These are phyloP conservation scores for Protobothrops mucrosquamatus DNA, from an alignment of 2,113 vertebrate species.

Conservation along the genomic window DNA sequence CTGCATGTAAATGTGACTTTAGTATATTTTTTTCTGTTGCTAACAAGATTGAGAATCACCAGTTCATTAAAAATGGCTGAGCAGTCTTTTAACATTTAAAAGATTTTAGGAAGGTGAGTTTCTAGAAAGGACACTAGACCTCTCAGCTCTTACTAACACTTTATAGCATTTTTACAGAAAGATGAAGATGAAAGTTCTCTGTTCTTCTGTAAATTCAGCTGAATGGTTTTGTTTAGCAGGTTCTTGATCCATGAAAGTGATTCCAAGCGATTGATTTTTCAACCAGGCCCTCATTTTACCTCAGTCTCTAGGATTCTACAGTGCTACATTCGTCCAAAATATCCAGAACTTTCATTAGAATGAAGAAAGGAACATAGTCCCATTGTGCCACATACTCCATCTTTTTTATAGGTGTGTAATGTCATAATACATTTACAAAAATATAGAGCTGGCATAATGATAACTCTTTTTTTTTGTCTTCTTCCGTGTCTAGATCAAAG, in stretches of 20 bases:
- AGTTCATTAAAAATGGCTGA: background rate
- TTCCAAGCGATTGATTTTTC: background rate
- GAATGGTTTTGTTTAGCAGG: slow-evolving; percentile 11
- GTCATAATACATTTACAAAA: background rate
- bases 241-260: slow-evolving; percentile 6
- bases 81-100: background rate
- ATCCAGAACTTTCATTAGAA: background rate
- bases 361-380: background rate
- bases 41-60: background rate
- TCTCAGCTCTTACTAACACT: background rate
- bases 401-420: background rate
- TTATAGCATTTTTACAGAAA: background rate
- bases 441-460: background rate
- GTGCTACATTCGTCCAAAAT: background rate
- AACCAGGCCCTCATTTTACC: background rate
- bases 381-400: background rate
- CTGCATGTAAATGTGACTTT: background rate
- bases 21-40: background rate
- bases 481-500: background rate
- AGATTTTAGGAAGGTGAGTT: background rate
- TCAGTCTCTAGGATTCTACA: background rate
- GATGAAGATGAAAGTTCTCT: background rate
- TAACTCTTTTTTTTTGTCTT: background rate
- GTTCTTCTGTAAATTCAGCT: background rate
- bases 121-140: background rate